Evolutionary conservation across 2,113 vertebrate genomes (phyloP), one percentile per base, ranked within the genome.

Genomic region (Dicerorhinus sumatrensis): DNA sequence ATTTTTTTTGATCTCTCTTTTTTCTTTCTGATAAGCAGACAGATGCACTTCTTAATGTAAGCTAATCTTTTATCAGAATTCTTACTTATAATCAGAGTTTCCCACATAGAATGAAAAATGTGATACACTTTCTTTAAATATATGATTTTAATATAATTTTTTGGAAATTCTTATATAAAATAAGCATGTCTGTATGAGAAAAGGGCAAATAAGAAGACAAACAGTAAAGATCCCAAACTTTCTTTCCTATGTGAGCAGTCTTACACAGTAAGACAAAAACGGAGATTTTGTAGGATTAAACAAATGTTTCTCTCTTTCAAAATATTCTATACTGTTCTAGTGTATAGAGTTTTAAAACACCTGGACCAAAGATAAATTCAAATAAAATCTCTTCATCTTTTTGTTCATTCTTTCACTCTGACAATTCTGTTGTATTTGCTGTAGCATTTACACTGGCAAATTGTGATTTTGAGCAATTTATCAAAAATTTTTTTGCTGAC

Each of bases 341-440:
- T 72, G 63, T 67, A 48, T 62, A 70, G 16, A n/a, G 39, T 27
- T 75, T 76, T 79, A 73, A 46, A 48, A 92, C 67, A 46, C 14
- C 27, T 87, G 33, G 51, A 33, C 31, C 67, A 58, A 92, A 90
- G 62, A 31, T 51, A 73, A 80, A 75, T 56, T 88, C 46, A 77
- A 86, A 82, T 75, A 95, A 92, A 93, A 54, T 58, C 21, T 87
- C 42, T 63, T 86, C 62, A 16, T 51, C 31, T 77, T 48, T 89
- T 63, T 54, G 33, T 27, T 80, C 20, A 39, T 81, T 46, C 13
- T 82, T 67, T 42, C 27, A 60, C 25, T 31, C 31, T 72, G 62
- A n/a, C 36, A 73, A 54, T 39, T 73, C 25, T 58, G 39, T 25
- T 39, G 9, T 79, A 11, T 42, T 58, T n/a, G 17, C 25, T 83